Evolutionary conservation across 2,888 invertebrate genomes (phyloP).

Genomic region (Drosophila silvestris): DNA sequence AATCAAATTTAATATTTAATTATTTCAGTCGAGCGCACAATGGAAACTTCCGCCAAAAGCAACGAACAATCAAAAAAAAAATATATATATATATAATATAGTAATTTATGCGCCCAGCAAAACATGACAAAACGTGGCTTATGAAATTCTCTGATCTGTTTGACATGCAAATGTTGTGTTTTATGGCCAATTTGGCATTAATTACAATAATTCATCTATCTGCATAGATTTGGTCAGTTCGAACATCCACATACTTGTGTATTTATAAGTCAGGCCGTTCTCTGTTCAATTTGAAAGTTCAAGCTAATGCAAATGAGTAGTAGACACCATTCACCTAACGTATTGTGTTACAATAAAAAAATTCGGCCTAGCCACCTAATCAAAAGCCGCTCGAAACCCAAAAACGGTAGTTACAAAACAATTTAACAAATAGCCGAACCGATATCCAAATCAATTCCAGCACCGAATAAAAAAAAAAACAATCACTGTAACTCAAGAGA

Average conservation of each 20-base stretch:
- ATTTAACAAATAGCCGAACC: conserved; percentile 49
- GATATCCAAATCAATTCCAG: conserved; percentile 58
- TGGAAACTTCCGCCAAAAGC: conserved; percentile 67
- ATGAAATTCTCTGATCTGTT: conserved; percentile 60
- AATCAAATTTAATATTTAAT: conserved; percentile 80
- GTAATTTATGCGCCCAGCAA: conserved; percentile 44
- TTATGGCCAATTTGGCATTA: conserved; percentile 78
- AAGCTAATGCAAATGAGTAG: conserved; percentile 52
- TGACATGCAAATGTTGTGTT: conserved; percentile 80
- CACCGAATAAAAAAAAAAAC: conserved; percentile 6
- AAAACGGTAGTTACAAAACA: conserved; percentile 58
- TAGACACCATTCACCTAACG: conserved; percentile 56
- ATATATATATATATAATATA: background rate
- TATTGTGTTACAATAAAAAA: conserved; percentile 24
- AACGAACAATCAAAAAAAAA: conserved; percentile 39
- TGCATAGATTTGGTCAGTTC: conserved; percentile 5
- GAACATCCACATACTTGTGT: background rate
- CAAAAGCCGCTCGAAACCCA: conserved; percentile 30
- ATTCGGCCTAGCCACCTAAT: conserved; percentile 10
- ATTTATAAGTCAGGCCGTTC: background rate
- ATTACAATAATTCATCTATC: conserved; percentile 71
- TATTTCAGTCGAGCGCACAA: conserved; percentile 74
- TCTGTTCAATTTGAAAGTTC: conserved; percentile 51
- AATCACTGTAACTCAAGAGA: conserved; percentile 50
- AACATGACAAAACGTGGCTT: conserved; percentile 52